Evolutionary conservation across 2,113 vertebrate species (phyloP).

Genomic region (Megaleporinus macrocephalus): DNA sequence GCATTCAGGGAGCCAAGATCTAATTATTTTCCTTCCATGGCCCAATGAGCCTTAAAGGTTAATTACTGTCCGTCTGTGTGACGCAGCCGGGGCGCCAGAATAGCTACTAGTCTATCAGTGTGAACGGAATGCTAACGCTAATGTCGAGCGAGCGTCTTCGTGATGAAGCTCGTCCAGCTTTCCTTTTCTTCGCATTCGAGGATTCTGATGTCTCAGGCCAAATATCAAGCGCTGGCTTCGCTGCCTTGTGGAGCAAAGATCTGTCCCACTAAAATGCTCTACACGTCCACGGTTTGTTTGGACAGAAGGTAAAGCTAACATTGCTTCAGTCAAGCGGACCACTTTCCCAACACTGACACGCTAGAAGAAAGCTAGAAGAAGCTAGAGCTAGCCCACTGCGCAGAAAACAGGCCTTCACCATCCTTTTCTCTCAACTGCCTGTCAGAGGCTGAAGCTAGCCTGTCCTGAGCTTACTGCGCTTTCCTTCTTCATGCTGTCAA

Average conservation of each 20-base stretch:
- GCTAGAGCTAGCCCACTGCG: not conserved
- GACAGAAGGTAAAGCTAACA: not conserved
- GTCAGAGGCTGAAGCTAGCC: conserved; percentile 9
- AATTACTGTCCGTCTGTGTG: conserved; percentile 75
- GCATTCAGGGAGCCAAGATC: conserved; percentile 55
- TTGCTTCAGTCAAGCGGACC: not conserved
- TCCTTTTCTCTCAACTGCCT: not conserved
- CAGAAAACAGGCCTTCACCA: not conserved
- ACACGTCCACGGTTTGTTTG: not conserved
- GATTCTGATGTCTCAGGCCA: not conserved
- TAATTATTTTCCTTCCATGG: conserved; percentile 76
- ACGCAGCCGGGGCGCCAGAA: conserved; percentile 69
- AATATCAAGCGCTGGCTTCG: not conserved
- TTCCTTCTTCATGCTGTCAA: conserved; percentile 20
- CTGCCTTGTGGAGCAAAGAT: not conserved
- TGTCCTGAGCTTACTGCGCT: not conserved
- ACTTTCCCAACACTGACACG: conserved; percentile 4
- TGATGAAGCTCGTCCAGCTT: not conserved
- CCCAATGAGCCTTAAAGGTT: conserved; percentile 76
- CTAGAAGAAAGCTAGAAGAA: too few species aligned
- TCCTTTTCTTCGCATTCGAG: not conserved
- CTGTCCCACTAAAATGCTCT: not conserved
- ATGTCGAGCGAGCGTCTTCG: not conserved
- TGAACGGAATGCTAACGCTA: conserved; percentile 14
- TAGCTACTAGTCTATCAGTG: conserved; percentile 55